These are phyloP conservation scores for Apostichopus parvimensis DNA, from an alignment of 35 echinoderm and acorn worm species.

Conservation along the genomic window DNA sequence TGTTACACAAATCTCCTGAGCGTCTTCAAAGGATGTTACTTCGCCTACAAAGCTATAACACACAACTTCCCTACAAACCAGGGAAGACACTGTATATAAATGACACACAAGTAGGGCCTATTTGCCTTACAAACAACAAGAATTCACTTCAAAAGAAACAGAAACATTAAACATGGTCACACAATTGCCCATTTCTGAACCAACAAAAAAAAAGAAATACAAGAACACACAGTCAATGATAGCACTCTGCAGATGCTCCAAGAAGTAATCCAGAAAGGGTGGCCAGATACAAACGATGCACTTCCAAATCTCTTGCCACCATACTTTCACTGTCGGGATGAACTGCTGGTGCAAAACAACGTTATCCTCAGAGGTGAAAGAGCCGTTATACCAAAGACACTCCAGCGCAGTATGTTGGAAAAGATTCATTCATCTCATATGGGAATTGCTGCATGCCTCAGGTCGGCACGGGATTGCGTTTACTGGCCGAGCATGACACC, in stretches of 20 bases:
- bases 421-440: slow-evolving; percentile 69
- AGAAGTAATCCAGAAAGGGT: slow-evolving; percentile 36
- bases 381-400: slow-evolving; percentile 25
- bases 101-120: slow-evolving; percentile 75
- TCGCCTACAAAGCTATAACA: slow-evolving; percentile 62
- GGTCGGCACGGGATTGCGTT: slow-evolving; percentile 71
- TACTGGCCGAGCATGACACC: slow-evolving; percentile 64
- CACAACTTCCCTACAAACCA: slow-evolving; percentile 45
- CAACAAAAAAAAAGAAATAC: slow-evolving; percentile 42
- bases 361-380: slow-evolving; percentile 52
- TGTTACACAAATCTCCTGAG: slow-evolving; percentile 53
- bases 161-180: slow-evolving; percentile 74
- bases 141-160: slow-evolving; percentile 17
- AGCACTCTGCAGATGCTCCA: slow-evolving; percentile 32
- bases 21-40: slow-evolving; percentile 59
- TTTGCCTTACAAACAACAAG: slow-evolving; percentile 43
- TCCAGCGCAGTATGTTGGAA: slow-evolving; percentile 54
- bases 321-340: slow-evolving; percentile 31
- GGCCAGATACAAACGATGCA: slow-evolving; percentile 26
- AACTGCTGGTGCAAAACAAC: slow-evolving; percentile 23
- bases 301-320: not conserved
- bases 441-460: slow-evolving; percentile 68
- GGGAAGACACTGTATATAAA: slow-evolving; percentile 80
- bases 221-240: slow-evolving; percentile 52
- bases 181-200: slow-evolving; percentile 59